These are phyloP conservation scores for Lymantria dispar DNA, from an alignment of 2,888 invertebrate species.

Conservation along the genomic window DNA sequence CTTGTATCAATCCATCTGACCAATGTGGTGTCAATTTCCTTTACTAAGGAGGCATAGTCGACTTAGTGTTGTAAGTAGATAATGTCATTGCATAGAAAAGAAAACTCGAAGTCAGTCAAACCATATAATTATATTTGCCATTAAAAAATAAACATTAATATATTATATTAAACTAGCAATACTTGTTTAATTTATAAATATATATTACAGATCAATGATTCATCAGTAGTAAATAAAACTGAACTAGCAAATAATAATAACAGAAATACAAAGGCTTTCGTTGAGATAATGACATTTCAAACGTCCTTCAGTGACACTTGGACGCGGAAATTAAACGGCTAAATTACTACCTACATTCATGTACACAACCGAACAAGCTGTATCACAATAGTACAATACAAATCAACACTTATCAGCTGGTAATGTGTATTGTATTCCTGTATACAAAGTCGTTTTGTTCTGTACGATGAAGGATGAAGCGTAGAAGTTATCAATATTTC, in stretches of 20 bases:
- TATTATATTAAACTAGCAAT: too few species aligned
- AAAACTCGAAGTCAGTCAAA: too few species aligned
- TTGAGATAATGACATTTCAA: constrained; percentile 52
- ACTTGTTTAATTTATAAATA: too few species aligned
- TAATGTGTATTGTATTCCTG: constrained; percentile 15
- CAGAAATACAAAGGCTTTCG: constrained; percentile 35
- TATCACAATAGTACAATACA: constrained; percentile 34
- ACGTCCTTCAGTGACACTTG: constrained; percentile 67
- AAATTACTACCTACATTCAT: constrained; percentile 65
- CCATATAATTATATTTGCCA: too few species aligned
- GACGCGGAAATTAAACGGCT: constrained; percentile 69
- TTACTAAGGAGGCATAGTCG: too few species aligned
- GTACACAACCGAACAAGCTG: constrained; percentile 31
- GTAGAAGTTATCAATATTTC: not conserved
- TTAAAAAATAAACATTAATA: too few species aligned
- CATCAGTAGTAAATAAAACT: constrained; percentile 19
- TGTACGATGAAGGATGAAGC: not conserved
- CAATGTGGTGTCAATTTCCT: too few species aligned
- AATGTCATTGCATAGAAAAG: too few species aligned
- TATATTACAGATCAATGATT: constrained; percentile 19
- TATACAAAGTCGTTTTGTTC: constrained; percentile 1
- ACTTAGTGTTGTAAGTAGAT: too few species aligned
- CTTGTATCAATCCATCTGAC: too few species aligned
- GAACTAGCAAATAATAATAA: constrained; percentile 19
- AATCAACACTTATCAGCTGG: constrained; percentile 15